Conservation (phyloP, 2,888 invertebrate species). For the Drosophila suboccidentalis region DNA sequence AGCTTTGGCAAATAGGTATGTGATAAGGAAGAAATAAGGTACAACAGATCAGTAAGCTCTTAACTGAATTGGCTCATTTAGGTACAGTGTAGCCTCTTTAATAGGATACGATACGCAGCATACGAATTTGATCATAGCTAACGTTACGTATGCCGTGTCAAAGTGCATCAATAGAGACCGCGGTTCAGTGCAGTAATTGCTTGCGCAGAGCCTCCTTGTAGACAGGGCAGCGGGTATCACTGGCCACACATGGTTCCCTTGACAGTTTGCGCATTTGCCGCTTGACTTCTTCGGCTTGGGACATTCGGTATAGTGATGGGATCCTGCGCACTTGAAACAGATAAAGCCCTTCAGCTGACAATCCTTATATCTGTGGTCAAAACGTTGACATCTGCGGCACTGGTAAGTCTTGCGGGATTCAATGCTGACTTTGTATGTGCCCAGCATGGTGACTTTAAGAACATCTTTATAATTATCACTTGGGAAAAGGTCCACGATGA, state of each 20-base stretch:
- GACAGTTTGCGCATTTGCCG: neutral
- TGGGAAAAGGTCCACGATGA: neutral
- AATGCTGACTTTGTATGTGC: neutral
- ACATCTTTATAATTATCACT: neutral
- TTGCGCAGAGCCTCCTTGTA: neutral
- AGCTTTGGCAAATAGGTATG: too few relatives aligned
- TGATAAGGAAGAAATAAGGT: too few relatives aligned
- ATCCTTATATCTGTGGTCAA: neutral
- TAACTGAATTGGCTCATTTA: too few relatives aligned
- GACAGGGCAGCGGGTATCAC: neutral
- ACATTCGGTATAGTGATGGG: neutral
- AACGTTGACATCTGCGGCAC: neutral
- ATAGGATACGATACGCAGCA: too few relatives aligned
- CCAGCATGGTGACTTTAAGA: neutral
- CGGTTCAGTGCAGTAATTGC: neutral
- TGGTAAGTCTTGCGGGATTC: neutral
- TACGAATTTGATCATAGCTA: too few relatives aligned
- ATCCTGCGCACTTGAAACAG: conserved; percentile 1
- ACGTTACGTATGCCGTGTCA: too few relatives aligned
- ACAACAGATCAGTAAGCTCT: too few relatives aligned
- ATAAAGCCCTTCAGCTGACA: neutral
- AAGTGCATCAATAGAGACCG: too few relatives aligned
- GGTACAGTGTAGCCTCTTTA: too few relatives aligned
- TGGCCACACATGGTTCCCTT: neutral
- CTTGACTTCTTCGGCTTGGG: neutral